Percentiles rank a stretch among this genome's conserved stretches.
Conservation (phyloP, 2,113 vertebrate genomes). For the Panthera leo region DNA sequence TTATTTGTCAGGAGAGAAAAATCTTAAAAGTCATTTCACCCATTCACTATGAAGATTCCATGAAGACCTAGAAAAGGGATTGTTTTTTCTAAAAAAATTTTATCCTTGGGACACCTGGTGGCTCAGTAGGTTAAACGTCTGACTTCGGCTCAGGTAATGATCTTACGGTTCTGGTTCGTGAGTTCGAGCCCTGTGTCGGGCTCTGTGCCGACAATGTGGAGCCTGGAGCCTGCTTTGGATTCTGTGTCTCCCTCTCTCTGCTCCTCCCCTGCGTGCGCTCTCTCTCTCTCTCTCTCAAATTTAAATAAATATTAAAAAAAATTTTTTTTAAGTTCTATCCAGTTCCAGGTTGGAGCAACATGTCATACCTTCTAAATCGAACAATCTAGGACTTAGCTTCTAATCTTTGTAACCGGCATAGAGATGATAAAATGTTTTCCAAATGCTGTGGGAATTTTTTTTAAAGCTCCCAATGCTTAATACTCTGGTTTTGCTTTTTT, state of each 20-base stretch:
- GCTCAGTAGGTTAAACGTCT: no score
- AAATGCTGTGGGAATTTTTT: constrained; percentile 61
- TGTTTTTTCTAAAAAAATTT: not conserved
- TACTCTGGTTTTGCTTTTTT: not conserved
- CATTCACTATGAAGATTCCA: constrained; percentile 4
- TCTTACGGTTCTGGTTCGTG: no score
- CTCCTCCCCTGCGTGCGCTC: no score
- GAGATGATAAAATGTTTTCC: constrained; percentile 70
- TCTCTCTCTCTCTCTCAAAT: no score
- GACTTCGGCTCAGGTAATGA: no score
- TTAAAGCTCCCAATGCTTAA: constrained; percentile 34
- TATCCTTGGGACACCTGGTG: no score
- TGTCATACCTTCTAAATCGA: constrained; percentile 60
- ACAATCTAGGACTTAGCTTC: constrained; percentile 52
- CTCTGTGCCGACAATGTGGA: no score
- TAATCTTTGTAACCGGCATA: constrained; percentile 49
- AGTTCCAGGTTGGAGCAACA: not conserved
- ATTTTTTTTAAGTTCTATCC: not conserved
- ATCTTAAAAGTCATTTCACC: constrained; percentile 42
- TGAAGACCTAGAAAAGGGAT: constrained; percentile 31
- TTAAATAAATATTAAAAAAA: not conserved
- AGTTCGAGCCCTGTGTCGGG: no score
- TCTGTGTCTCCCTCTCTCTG: no score
- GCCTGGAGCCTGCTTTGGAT: no score
- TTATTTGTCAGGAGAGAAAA: constrained; percentile 36